Evolutionary conservation across 2,888 invertebrate species (phyloP).

Genomic region (Lamellibrachia columna): DNA sequence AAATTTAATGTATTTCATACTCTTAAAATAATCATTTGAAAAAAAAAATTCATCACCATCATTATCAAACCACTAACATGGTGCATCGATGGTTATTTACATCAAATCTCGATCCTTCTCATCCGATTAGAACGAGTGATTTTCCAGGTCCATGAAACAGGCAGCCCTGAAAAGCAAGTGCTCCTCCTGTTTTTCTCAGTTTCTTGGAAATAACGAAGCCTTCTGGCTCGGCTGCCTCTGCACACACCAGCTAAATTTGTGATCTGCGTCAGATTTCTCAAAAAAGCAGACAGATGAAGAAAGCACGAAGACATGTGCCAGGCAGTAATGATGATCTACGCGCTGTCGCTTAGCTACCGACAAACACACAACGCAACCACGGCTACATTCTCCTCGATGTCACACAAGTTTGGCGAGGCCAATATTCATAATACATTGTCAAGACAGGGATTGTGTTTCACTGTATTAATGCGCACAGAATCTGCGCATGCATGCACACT

Average conservation of each 20-base stretch:
- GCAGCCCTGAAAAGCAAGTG: neutral
- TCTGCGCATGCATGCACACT: too few species aligned
- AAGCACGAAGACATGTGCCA: neutral
- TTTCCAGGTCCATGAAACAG: neutral
- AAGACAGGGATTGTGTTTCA: neutral
- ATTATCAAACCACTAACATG: neutral
- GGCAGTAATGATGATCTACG: neutral
- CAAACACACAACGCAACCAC: neutral
- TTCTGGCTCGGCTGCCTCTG: neutral
- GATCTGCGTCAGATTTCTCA: conserved; percentile 11
- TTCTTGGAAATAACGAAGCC: neutral
- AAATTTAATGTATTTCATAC: neutral
- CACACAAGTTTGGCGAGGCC: neutral
- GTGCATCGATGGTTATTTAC: neutral
- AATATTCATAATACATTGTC: neutral
- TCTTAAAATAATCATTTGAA: neutral
- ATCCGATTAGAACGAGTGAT: neutral
- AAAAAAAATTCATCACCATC: neutral
- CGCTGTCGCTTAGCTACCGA: neutral
- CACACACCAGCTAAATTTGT: neutral
- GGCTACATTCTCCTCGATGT: neutral
- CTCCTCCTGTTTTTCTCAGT: neutral
- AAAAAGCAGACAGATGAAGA: neutral
- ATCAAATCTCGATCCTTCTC: neutral
- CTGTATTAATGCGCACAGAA: too few species aligned